Conservation (phyloP, 1,140 invertebrate genomes). For the Drosophila sechellia region DNA sequence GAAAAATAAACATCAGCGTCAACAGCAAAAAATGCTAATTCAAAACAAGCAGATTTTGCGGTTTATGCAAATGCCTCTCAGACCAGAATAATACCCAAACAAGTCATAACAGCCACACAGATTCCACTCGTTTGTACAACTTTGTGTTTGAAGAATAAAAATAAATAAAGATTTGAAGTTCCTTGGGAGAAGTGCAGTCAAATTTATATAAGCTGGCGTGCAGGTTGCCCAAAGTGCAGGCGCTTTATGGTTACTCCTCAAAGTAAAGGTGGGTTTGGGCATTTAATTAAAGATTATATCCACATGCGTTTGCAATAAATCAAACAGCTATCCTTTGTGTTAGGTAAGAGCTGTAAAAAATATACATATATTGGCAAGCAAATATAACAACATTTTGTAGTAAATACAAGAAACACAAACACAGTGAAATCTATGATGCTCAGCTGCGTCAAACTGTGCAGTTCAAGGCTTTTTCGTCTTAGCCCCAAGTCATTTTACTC, state of each 20-base stretch:
- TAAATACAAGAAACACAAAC: slow-evolving; percentile 28
- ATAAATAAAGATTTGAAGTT: slow-evolving; percentile 68
- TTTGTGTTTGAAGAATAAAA: slow-evolving; percentile 50
- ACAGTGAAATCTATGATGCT: slow-evolving; percentile 33
- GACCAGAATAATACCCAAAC: slow-evolving; percentile 49
- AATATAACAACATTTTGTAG: slow-evolving; percentile 33
- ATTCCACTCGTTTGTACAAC: slow-evolving; percentile 15
- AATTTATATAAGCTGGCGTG: neutral
- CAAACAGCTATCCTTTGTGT: slow-evolving; percentile 6
- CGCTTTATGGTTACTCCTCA: neutral
- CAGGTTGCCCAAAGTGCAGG: neutral
- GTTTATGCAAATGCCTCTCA: slow-evolving; percentile 70
- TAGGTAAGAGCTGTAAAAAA: slow-evolving; percentile 13
- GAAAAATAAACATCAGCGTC: slow-evolving; percentile 36
- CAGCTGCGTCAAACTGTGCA: slow-evolving; percentile 76
- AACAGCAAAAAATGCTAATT: slow-evolving; percentile 71
- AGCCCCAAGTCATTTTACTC: slow-evolving; percentile 36
- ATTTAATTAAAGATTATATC: slow-evolving; percentile 33
- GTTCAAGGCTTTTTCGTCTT: slow-evolving; percentile 62
- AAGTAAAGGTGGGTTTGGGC: neutral
- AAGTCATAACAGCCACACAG: slow-evolving; percentile 58
- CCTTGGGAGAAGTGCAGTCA: slow-evolving; percentile 5
- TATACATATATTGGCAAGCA: slow-evolving; percentile 17
- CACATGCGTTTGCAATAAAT: slow-evolving; percentile 18
- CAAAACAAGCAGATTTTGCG: slow-evolving; percentile 81